Percentiles rank a stretch among this genome's conserved stretches.
phyloP scores from a whole-genome alignment of 2,797 vertebrate genomes.

The Dipus sagitta region DNA sequence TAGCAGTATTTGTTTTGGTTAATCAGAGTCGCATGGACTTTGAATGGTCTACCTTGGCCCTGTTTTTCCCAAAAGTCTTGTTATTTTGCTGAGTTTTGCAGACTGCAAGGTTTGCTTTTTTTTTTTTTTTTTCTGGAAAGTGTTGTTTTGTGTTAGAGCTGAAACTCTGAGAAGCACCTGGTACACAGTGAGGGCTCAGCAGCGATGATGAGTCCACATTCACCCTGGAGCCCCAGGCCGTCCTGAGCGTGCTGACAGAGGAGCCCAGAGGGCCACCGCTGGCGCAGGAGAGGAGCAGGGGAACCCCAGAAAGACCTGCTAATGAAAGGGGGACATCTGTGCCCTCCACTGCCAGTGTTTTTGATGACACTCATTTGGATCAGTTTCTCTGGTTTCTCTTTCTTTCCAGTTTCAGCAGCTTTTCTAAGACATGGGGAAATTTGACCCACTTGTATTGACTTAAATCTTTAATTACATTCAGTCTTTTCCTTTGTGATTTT shows the following conservation, averaged over 20 bases:
- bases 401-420: not conserved
- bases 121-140: constrained; percentile 6
- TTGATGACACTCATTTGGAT: constrained; percentile 18
- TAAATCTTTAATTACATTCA: constrained; percentile 30
- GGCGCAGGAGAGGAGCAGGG: not conserved
- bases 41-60: constrained; percentile 19
- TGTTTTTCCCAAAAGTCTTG: constrained; percentile 8
- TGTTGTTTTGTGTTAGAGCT: constrained; percentile 35
- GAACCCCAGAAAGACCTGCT: not conserved
- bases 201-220: constrained; percentile 2
- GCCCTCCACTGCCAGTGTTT: not conserved
- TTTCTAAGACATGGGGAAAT: constrained; percentile 24
- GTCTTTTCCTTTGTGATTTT: constrained; percentile 42
- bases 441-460: constrained; percentile 25
- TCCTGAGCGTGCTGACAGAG: constrained; percentile 8
- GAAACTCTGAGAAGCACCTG: constrained; percentile 44
- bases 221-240: not conserved
- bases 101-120: not conserved
- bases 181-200: not conserved
- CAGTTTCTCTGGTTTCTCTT: not conserved
- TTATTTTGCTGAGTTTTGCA: constrained; percentile 60
- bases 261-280: not conserved
- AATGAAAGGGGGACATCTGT: not conserved
- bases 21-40: constrained; percentile 17
- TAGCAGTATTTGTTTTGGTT: not conserved